Evolutionary conservation across 2,113 vertebrate species (phyloP).

Genomic region (Cricetomys ansorgei): DNA sequence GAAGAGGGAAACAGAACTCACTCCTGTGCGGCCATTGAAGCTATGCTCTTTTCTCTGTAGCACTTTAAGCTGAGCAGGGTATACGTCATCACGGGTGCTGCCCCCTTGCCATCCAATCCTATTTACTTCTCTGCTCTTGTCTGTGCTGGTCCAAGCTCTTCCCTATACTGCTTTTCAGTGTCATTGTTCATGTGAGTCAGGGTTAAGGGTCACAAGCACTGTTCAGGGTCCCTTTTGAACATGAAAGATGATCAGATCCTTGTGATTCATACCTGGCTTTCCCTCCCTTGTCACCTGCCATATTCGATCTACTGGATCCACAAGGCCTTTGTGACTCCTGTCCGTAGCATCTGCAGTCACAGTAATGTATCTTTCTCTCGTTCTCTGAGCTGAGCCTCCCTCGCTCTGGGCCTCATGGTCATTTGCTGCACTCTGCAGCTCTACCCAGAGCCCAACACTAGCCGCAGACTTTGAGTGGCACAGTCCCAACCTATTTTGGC

Average conservation of each 20-base stretch:
- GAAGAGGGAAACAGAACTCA: too few species aligned
- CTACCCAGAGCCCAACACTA: neutral
- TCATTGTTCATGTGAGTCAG: too few species aligned
- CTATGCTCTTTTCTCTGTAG: too few species aligned
- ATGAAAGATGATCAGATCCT: too few species aligned
- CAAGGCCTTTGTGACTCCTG: neutral
- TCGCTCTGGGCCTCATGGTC: accelerated
- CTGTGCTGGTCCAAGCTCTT: accelerated
- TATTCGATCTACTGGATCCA: neutral
- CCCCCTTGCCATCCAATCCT: neutral
- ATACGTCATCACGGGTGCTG: accelerated
- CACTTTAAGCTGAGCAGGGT: too few species aligned
- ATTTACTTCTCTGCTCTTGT: neutral
- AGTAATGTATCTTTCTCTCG: neutral
- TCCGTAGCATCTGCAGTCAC: accelerated
- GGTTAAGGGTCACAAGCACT: too few species aligned
- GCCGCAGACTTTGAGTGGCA: too few species aligned
- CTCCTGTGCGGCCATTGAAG: neutral
- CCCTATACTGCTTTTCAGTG: accelerated
- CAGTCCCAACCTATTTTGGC: neutral
- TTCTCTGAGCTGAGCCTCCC: neutral
- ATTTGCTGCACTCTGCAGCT: neutral
- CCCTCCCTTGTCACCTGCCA: neutral
- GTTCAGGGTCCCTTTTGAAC: too few species aligned
- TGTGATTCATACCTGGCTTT: too few species aligned